Percentiles rank a stretch among this genome's conserved stretches.
phyloP scores from a whole-genome alignment of 2,888 invertebrate genomes.

The Cosmopolites sordidus region DNA sequence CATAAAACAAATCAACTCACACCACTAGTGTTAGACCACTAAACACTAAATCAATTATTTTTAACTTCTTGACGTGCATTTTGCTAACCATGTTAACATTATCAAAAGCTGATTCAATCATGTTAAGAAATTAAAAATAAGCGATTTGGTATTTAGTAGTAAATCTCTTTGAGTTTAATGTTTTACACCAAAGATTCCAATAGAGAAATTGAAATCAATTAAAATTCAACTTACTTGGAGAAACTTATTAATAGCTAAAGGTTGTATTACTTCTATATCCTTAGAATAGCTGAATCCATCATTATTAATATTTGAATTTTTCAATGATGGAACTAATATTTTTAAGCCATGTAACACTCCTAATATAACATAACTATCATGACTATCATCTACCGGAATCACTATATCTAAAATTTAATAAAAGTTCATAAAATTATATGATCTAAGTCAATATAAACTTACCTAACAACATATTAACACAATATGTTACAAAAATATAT shows the following conservation, averaged over 20 bases:
- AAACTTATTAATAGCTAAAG: conserved; percentile 29
- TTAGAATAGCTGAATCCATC: conserved; percentile 30
- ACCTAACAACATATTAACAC: conserved; percentile 63
- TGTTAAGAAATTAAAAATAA: too few species aligned
- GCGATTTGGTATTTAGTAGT: too few species aligned
- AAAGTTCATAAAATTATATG: conserved; percentile 1
- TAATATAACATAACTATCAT: conserved; percentile 53
- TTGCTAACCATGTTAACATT: too few species aligned
- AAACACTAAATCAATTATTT: too few species aligned
- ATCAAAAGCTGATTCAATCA: too few species aligned
- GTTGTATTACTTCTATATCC: conserved; percentile 38
- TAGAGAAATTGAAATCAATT: neutral
- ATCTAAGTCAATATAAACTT: conserved; percentile 25
- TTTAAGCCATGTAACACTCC: conserved; percentile 65
- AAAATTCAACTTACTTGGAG: conserved; percentile 29
- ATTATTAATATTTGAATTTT: conserved; percentile 32
- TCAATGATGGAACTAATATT: conserved; percentile 57
- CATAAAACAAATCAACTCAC: too few species aligned
- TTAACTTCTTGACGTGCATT: too few species aligned
- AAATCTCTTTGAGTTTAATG: too few species aligned
- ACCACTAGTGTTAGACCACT: too few species aligned
- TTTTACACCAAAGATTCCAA: too few species aligned
- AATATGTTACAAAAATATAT: conserved; percentile 60
- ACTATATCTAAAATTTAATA: conserved; percentile 40
- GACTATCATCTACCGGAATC: conserved; percentile 43